A percentile compares a stretch with the other conserved stretches of the same genome.
These are phyloP conservation scores for Henicopernis longicauda DNA, from an alignment of 2,113 vertebrate species.

Conservation along the genomic window DNA sequence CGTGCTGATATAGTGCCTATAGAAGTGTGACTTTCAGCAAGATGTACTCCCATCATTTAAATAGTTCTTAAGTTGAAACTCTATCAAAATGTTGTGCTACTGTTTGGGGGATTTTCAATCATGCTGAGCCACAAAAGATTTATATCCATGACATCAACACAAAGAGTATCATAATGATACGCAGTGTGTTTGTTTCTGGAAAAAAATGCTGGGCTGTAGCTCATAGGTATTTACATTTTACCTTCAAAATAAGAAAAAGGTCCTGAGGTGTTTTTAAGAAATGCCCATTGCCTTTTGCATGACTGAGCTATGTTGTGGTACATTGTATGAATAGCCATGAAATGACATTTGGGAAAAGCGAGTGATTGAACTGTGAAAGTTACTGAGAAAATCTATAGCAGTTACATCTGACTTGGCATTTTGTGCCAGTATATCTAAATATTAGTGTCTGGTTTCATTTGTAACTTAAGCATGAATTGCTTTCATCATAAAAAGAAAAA, in stretches of 20 bases:
- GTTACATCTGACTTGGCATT: neutral
- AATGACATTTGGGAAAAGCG: neutral
- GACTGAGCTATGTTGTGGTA: neutral
- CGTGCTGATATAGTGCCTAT: neutral
- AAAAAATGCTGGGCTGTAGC: neutral
- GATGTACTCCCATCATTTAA: neutral
- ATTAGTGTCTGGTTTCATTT: neutral
- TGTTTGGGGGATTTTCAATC: neutral
- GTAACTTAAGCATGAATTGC: neutral
- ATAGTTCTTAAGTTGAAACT: neutral
- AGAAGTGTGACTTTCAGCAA: neutral
- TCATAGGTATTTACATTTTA: neutral
- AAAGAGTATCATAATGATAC: neutral
- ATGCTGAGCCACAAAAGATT: neutral
- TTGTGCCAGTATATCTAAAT: neutral
- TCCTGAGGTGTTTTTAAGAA: neutral
- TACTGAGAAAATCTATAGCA: neutral
- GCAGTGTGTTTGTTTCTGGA: neutral
- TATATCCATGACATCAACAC: no score
- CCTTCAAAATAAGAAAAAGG: neutral
- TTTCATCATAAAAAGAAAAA: neutral
- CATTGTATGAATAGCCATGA: neutral
- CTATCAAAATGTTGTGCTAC: neutral
- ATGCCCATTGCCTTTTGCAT: neutral
- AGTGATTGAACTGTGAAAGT: neutral